Evolutionary conservation across 2,888 invertebrate species (phyloP), one percentile per base, ranked within the genome.

Genomic region (Eilema griseolum): DNA sequence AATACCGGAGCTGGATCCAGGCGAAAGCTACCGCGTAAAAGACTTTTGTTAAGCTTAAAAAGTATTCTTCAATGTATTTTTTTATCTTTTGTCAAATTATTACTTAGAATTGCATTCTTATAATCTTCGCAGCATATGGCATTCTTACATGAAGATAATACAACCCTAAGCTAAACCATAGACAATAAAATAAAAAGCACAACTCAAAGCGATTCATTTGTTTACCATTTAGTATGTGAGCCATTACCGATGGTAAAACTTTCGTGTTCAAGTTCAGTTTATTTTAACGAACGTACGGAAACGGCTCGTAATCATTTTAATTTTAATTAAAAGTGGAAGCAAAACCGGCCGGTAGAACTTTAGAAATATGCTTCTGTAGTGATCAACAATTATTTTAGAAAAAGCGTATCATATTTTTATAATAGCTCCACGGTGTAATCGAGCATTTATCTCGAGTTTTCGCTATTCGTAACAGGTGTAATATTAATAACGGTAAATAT

Each of bases 361-460:
- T 72, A 77, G 75, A 77, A 81, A 73, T 81, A 91, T 88, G 94
- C 94, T 94, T 94, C 94, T 90, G 94, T 88, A 85, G 89, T 84
- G 86, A 90, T 90, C 90, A 87, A 79, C 88, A 88, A 92, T 90
- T 89, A 90, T 85, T 81, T 70, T 80, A 84, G 88, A 90, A 93
- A 93, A 92, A 93, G 91, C 93, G 92, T 94, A 81, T 87, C 90
- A 84, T 85, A 89, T 88, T 83, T 85, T 80, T 82, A 72, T 86
- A 83, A 82, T 78, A 61, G 78, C 70, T 78, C 8, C 72, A 83
- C 79, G 80, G 79, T 84, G 65, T 79, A 82, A 84, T 82, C 74
- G 84, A 77, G 74, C 80, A 76, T 79, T 85, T 85, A 84, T 83
- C 74, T 82, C 79, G 77, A 79, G 81, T 85, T 90, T 88, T 89